A percentile compares a stretch with the other conserved stretches of the same genome.
Evolutionary conservation across 2,113 vertebrate genomes (phyloP).

Genomic region (Pollachius pollachius): DNA sequence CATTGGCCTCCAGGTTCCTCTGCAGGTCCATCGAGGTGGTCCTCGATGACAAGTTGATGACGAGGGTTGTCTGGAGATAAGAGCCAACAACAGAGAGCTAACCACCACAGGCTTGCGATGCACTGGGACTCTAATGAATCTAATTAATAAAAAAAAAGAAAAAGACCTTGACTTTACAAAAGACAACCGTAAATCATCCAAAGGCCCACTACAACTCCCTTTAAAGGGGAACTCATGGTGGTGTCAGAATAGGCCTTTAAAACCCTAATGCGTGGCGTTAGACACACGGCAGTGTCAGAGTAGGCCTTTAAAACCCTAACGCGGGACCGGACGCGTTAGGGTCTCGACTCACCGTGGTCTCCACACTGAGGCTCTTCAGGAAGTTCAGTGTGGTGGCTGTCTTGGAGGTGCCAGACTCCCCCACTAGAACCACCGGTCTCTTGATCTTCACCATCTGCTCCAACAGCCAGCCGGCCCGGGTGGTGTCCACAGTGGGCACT

Average conservation of each 20-base stretch:
- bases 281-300: background rate
- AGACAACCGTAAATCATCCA: background rate
- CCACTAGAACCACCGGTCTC: constrained; percentile 86
- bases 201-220: background rate
- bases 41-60: constrained; percentile 91
- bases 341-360: constrained; percentile 70
- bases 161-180: background rate
- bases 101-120: background rate
- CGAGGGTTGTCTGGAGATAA: constrained; percentile 77
- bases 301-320: no score
- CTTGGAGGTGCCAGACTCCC: constrained; percentile 95
- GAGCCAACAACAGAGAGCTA: constrained; percentile 1
- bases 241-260: no score
- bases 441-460: constrained; percentile 90
- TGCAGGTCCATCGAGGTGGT: constrained; percentile 95
- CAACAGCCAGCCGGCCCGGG: constrained; percentile 84
- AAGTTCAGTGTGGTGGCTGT: constrained; percentile 93
- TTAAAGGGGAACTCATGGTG: no score
- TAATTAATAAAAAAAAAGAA: background rate
- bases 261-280: background rate
- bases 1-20: constrained; percentile 88
- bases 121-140: background rate
- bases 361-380: constrained; percentile 78
- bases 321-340: no score
- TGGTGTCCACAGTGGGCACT: constrained; percentile 96